Conservation (phyloP, 1,140 invertebrate genomes). For the Drosophila saltans region DNA sequence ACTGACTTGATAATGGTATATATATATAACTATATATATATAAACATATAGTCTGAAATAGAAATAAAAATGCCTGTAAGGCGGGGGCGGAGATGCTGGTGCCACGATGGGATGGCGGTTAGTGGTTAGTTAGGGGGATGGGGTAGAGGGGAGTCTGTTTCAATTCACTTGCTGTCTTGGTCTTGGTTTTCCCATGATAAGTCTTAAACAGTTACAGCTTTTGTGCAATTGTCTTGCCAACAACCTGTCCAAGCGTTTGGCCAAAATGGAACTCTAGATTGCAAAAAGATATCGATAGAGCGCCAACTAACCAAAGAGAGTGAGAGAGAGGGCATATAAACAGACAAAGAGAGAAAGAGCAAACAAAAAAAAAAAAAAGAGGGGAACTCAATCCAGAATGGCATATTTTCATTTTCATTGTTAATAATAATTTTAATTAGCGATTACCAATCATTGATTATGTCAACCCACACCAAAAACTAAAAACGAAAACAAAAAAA, state of each 20-base stretch:
- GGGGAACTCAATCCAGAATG: constrained; percentile 51
- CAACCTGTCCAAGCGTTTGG: constrained; percentile 67
- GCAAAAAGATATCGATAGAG: constrained; percentile 8
- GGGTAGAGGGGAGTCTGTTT: not conserved
- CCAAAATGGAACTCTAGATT: constrained; percentile 61
- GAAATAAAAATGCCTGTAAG: constrained; percentile 31
- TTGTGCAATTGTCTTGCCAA: constrained; percentile 74
- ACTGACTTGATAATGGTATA: constrained; percentile 65
- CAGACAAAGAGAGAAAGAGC: too few relatives aligned
- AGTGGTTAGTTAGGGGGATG: constrained; percentile 5
- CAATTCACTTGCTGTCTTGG: constrained; percentile 12
- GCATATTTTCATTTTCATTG: constrained; percentile 75
- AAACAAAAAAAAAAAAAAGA: too few relatives aligned
- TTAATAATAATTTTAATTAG: constrained; percentile 75
- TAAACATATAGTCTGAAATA: constrained; percentile 45
- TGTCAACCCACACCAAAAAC: constrained; percentile 48
- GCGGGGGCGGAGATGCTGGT: constrained; percentile 5
- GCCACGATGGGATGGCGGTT: not conserved
- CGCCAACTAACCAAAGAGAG: constrained; percentile 2
- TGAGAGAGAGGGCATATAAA: constrained; percentile 2
- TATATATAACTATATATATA: not conserved
- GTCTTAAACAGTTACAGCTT: constrained; percentile 37
- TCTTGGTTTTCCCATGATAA: constrained; percentile 69
- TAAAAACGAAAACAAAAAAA: too few relatives aligned
- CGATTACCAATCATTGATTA: constrained; percentile 74